A percentile compares a stretch with the other conserved stretches of the same genome.
phyloP scores from a whole-genome alignment of 2,113 vertebrate genomes.

The Hipposideros armiger region DNA sequence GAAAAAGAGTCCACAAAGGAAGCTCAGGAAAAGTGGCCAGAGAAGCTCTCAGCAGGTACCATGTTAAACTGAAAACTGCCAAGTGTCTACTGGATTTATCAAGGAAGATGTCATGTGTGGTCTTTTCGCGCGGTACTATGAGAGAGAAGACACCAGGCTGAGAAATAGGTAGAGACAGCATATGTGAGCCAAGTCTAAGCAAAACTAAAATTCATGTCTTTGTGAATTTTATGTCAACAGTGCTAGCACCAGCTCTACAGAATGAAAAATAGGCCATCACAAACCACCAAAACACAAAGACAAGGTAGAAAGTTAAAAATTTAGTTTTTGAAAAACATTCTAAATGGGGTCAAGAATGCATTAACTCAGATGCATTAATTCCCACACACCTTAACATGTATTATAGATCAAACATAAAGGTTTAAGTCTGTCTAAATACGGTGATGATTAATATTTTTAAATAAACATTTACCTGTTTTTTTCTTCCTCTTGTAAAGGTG shows the following conservation, averaged over 20 bases:
- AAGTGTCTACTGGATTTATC: neutral
- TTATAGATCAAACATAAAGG: neutral
- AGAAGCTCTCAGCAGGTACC: neutral
- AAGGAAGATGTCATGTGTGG: rapidly evolving
- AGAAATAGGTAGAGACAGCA: neutral
- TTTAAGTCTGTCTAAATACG: neutral
- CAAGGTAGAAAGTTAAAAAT: neutral
- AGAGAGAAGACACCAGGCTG: neutral
- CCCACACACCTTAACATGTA: neutral
- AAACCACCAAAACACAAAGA: neutral
- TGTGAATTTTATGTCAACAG: neutral
- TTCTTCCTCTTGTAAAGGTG: constrained; percentile 91
- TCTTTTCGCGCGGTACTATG: neutral
- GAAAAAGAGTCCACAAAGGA: neutral
- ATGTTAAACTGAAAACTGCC: neutral
- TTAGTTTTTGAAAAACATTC: neutral
- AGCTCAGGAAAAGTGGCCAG: neutral
- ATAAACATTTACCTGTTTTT: constrained; percentile 89
- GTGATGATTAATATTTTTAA: neutral
- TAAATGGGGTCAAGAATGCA: neutral
- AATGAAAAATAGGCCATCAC: neutral
- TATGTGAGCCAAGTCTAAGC: neutral
- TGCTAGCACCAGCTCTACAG: neutral
- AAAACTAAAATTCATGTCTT: neutral
- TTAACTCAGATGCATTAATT: neutral